Base-by-base conservation (phyloP, 2,888 invertebrate species). In the Lysandra coridon region DNA sequence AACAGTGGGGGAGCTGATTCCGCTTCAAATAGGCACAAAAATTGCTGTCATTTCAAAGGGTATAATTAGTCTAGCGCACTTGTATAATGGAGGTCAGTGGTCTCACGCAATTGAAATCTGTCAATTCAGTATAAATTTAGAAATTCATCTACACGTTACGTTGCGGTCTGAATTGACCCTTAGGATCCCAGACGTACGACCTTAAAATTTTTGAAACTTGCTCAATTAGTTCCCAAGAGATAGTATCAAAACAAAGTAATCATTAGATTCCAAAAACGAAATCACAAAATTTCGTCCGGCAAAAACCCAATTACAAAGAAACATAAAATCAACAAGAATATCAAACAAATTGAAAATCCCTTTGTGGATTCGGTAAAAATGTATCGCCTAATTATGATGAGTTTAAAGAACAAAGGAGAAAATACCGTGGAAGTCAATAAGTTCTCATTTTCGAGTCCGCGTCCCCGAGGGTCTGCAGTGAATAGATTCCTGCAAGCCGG, bases 371-470 rank as follows among this genome's bases (percentile, higher is more conserved):
- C 12, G 44, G 44, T 74, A 44, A 44, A 74, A 44, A 40, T 23
- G 74, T 74, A 44, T 74, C 44, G 40, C 44, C n/a, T 44, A 44
- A 74, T 74, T 44, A 44, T 17, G 17, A 37, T 40, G 73, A 74
- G 69, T 14, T 69, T 44, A 40, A 6, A 17, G 74, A 74, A 74
- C 74, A 74, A 74, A 74, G 44, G n/a, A 40, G 73, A 73, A 73
- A 44, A 44, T 44, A 74, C 74, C 7, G 74, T 40, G 30, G 73
- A 44, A 74, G 74, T 74, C 74, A 74, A 74, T 74, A 74, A 74
- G 74, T 74, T 74, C 74, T 74, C 74, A 44, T 74, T 74, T 44
- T 37, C 64, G 64, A 69, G 64, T 69, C 64, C 1, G 40, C 33
- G 44, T 74, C 44, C 73, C 44, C 44, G 40, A 17, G 74, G 74